Conservation (phyloP, 2,888 invertebrate species). For the Apeira syringaria region DNA sequence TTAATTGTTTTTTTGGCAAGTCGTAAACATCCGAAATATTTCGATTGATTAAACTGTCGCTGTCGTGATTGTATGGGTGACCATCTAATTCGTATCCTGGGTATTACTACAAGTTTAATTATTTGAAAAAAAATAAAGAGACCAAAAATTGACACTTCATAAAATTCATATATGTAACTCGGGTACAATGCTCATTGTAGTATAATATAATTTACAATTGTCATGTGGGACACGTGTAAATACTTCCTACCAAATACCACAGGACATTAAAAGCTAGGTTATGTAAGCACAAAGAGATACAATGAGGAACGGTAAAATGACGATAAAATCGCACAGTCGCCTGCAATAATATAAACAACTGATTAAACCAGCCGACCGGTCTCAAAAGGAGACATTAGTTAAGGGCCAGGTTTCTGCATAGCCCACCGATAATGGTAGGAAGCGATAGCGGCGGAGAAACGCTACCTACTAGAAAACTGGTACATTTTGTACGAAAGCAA, state of each 20-base stretch:
- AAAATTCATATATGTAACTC: no score
- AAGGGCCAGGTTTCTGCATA: slow-evolving; percentile 58
- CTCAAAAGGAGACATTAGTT: slow-evolving; percentile 82
- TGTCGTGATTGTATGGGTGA: no score
- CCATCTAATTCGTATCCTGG: no score
- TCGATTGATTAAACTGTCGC: no score
- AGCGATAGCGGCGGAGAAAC: slow-evolving; percentile 60
- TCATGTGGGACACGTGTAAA: no score
- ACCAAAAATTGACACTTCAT: no score
- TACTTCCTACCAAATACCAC: background rate
- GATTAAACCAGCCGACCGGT: slow-evolving; percentile 70
- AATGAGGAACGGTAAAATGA: slow-evolving; percentile 76
- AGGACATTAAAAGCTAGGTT: background rate
- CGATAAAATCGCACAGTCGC: slow-evolving; percentile 74
- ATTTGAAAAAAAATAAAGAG: no score
- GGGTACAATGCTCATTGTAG: no score
- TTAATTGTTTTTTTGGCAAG: no score
- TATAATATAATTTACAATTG: no score
- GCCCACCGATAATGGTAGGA: slow-evolving; percentile 72
- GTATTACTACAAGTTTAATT: no score
- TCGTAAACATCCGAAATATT: no score
- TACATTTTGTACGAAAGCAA: slow-evolving; percentile 50
- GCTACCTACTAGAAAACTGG: slow-evolving; percentile 51
- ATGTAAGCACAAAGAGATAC: slow-evolving; percentile 36
- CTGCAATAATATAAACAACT: slow-evolving; percentile 80